phyloP scores from a whole-genome alignment of 2,888 invertebrate genomes.

The Autographa pulchrina region DNA sequence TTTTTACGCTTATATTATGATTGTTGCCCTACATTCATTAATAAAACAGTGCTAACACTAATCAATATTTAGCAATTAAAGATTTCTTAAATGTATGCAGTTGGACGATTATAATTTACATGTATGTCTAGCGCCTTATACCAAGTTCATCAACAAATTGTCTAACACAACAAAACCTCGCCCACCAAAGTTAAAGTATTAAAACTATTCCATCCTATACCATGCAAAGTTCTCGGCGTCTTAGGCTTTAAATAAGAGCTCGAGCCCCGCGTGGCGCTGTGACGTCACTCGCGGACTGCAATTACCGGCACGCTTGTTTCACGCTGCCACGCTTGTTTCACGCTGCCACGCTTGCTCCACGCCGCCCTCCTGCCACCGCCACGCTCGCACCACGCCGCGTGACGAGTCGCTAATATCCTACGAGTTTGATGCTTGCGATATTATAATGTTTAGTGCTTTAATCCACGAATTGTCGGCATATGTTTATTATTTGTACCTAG shows the following conservation, averaged over 20 bases:
- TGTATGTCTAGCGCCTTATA: no score
- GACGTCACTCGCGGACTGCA: conserved; percentile 46
- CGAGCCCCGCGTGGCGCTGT: conserved; percentile 25
- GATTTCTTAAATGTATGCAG: no score
- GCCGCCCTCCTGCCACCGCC: conserved; percentile 6
- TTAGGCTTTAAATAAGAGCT: conserved; percentile 37
- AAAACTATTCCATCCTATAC: conserved; percentile 20
- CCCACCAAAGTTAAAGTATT: not conserved
- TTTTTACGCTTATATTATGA: not conserved
- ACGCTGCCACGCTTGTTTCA: conserved; percentile 21
- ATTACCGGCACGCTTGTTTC: conserved; percentile 50
- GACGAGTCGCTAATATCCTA: conserved; percentile 12
- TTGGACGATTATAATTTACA: no score
- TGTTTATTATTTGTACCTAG: no score
- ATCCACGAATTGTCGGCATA: no score
- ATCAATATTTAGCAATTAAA: no score
- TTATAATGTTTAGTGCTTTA: not conserved
- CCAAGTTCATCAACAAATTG: no score
- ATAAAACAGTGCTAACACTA: not conserved
- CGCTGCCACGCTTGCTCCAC: conserved; percentile 37
- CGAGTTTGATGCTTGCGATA: conserved; percentile 11
- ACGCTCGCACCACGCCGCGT: conserved; percentile 12
- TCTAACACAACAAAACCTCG: not conserved
- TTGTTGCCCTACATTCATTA: not conserved
- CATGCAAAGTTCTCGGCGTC: conserved; percentile 7